Evolutionary conservation across 2,797 vertebrate species (phyloP), one percentile per base, ranked within the genome.

Genomic region (Hydrolagus colliei): DNA sequence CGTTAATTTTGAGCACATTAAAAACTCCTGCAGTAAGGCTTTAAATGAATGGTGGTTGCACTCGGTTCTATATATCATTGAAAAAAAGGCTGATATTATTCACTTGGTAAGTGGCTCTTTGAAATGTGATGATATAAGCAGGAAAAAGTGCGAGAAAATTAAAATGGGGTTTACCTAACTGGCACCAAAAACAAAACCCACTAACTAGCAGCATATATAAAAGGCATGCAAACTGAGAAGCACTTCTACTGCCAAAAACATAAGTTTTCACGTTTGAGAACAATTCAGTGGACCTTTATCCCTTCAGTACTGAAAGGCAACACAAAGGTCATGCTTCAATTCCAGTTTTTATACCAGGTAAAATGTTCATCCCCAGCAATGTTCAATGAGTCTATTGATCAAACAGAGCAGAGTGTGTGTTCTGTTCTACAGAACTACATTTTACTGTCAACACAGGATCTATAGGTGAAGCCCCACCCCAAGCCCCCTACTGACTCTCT

Each of bases 151-250:
- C 32, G 79, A 68, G 90, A 93, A 95, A 94, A 93, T 92, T 92
- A 93, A 94, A 95, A 91, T 95, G 91, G 92, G 93, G 92, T 94
- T 92, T 95, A 93, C 79, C 79, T 35, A 84, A 52, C 95, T 95
- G 94, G 95, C 95, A 96, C 93, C 88, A 93, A 92, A 52, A 88
- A 88, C 86, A 92, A 92, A 93, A 84, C 20, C 92, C 90, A 93
- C 95, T 89, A 84, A 41, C 91, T 95, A 97, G 96, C 96, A 97
- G 97, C 97, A 97, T 84, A 96, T 95, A 93, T 93, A 93, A 92
- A 94, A 95, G 92, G 94, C 94, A 96, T 97, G 96, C 96, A 95
- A 95, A 94, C 95, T 94, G 93, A 96, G 95, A 96, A 97, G 96
- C 96, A 98, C 96, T 97, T 97, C 79, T 84, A 84, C 79, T 84